Evolutionary conservation across 2,797 vertebrate genomes (phyloP), one percentile per base, ranked within the genome.

Genomic region (Pseudotriccus pelzelni): DNA sequence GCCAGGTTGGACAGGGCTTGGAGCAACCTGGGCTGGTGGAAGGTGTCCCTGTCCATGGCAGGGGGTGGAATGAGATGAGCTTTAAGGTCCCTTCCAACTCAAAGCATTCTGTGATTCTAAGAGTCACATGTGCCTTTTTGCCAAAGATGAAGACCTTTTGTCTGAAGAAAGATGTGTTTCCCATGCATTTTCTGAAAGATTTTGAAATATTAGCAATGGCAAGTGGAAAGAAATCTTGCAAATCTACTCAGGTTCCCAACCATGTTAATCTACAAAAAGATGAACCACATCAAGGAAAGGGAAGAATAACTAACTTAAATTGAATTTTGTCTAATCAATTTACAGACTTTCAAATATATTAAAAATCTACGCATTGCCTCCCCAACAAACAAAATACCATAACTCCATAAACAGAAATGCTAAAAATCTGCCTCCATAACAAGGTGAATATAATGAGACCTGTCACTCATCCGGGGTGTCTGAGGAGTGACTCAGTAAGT

Each of bases 21-120:
- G 79, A 83, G 43, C 72, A 30, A 7, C 37, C 64, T 89, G 64
- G 72, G n/a, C 25, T 46, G 25, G 44, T 52, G 79, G 50, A 0
- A 70, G 37, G 14, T 25, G 79, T 39, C 58, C 64, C 50, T 64
- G 56, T 16, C 25, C 79, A 27, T 11, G 36, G 63, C n/a, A 4
- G 36, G 36, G 11, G n/a, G 9, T 14, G n/a, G 36, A 0, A 25
- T 0, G 0, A 8, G 24, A 0, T 22, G 24, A 0, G 2, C 0
- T 70, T 70, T 44, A 0, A 34, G 6, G 9, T 34, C 21, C 16
- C 30, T 77, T 14, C 30, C 4, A 44, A 14, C 14, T 3, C 37
- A 59, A 64, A 34, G 6, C 30, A 24, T 3, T 72, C 34, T 46
- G 5, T 23, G 12, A 55, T 4, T 47, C 20, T 20, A 24, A 34